A percentile compares a stretch with the other conserved stretches of the same genome.
Conservation (phyloP, 2,888 invertebrate genomes). For the Apotomis betuletana region DNA sequence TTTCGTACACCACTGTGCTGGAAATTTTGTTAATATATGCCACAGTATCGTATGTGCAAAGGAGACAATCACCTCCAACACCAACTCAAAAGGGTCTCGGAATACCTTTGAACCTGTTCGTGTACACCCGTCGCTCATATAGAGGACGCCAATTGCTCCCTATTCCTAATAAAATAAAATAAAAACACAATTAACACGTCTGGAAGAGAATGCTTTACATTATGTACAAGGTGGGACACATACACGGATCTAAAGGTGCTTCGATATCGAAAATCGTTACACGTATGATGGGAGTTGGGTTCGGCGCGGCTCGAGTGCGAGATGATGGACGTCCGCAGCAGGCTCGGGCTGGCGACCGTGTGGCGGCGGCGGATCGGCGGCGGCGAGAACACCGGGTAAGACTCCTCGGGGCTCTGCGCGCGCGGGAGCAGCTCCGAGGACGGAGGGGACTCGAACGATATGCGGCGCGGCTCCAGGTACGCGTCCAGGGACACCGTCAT, state of each 20-base stretch:
- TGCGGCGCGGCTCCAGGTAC: slow-evolving; percentile 92
- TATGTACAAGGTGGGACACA: slow-evolving; percentile 62
- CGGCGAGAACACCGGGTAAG: slow-evolving; percentile 93
- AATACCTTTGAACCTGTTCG: slow-evolving; percentile 77
- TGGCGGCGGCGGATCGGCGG: slow-evolving; percentile 89
- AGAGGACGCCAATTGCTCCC: slow-evolving; percentile 62
- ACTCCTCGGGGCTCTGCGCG: slow-evolving; percentile 89
- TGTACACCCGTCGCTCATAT: slow-evolving; percentile 62
- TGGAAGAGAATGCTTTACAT: slow-evolving; percentile 70
- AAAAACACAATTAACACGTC: slow-evolving; percentile 45
- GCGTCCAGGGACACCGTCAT: slow-evolving; percentile 93
- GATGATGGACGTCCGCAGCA: slow-evolving; percentile 88
- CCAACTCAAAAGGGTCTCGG: slow-evolving; percentile 48
- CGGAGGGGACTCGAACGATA: slow-evolving; percentile 91
- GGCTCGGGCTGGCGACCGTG: slow-evolving; percentile 77
- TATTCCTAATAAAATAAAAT: slow-evolving; percentile 63
- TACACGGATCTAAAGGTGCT: slow-evolving; percentile 36
- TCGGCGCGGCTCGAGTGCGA: slow-evolving; percentile 89
- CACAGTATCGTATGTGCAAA: slow-evolving; percentile 25
- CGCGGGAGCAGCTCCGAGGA: slow-evolving; percentile 88
- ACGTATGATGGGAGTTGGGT: slow-evolving; percentile 93
- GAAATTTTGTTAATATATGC: slow-evolving; percentile 24
- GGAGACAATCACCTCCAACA: slow-evolving; percentile 59
- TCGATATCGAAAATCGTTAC: slow-evolving; percentile 83
- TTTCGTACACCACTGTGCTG: slow-evolving; percentile 28